phyloP scores from a whole-genome alignment of 2,888 invertebrate genomes.

The Strigamia maritima region DNA sequence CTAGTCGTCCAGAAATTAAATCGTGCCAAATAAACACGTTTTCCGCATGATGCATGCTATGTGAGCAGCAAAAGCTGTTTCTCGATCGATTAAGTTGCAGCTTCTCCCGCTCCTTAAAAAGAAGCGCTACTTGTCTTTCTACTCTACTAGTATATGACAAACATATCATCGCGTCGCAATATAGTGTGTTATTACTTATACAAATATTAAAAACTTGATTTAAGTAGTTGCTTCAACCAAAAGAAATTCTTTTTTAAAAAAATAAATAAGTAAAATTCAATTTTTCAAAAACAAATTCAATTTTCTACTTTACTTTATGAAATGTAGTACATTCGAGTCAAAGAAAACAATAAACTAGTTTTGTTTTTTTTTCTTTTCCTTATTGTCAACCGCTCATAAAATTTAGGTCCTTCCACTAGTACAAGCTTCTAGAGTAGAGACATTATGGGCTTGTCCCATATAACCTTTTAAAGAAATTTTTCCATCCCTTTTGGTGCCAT shows the following conservation, averaged over 20 bases:
- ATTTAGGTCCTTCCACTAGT: neutral
- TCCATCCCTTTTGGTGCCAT: neutral
- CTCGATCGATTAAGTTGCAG: neutral
- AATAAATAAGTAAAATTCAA: neutral
- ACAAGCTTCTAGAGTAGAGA: neutral
- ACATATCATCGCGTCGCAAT: neutral
- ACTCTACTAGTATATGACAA: neutral
- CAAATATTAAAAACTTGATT: too few relatives aligned
- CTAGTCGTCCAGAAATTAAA: neutral
- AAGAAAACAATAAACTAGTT: neutral
- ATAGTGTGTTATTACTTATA: neutral
- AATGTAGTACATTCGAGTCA: neutral
- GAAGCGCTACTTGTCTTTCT: neutral
- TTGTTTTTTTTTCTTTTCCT: neutral
- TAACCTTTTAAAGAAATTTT: constrained; percentile 18
- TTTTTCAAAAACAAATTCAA: neutral
- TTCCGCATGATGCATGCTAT: neutral
- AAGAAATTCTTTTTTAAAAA: too few relatives aligned
- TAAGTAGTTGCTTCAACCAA: too few relatives aligned
- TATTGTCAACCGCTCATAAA: neutral
- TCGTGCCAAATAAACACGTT: neutral
- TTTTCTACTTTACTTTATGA: neutral
- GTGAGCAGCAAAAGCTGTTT: neutral
- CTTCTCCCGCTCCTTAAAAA: neutral
- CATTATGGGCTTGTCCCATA: neutral